phyloP scores from a whole-genome alignment of 2,113 vertebrate genomes.

The Hymenochirus boettgeri region DNA sequence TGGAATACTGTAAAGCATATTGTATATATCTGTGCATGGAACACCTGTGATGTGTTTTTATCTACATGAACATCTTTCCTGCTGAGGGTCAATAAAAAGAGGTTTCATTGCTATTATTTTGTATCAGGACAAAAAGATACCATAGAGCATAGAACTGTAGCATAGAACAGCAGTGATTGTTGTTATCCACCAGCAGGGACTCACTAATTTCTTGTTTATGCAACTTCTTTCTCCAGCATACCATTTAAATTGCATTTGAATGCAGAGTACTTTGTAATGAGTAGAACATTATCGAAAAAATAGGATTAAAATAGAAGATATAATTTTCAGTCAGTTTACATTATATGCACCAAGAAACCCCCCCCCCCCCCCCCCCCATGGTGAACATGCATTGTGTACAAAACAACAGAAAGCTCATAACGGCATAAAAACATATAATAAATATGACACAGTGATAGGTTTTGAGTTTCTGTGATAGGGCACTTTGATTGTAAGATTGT shows the following conservation, averaged over 20 bases:
- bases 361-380: neutral
- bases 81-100: conserved; percentile 25
- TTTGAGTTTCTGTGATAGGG: no score
- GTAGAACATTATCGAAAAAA: neutral
- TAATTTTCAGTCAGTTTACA: neutral
- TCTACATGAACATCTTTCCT: conserved; percentile 24
- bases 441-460: no score
- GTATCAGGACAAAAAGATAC: neutral
- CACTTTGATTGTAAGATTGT: no score
- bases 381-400: neutral
- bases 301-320: neutral
- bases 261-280: conserved; percentile 1
- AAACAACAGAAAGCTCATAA: neutral
- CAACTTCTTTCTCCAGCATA: neutral
- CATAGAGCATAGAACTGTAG: neutral
- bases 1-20: conserved; percentile 3
- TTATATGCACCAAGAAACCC: neutral
- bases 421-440: neutral
- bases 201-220: neutral
- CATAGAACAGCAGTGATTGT: neutral
- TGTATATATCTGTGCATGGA: neutral
- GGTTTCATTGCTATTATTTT: neutral
- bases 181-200: neutral
- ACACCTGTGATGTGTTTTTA: conserved; percentile 20
- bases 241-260: neutral